phyloP scores from a whole-genome alignment of 92 coral and sea anemone genomes.

The Scolanthus callimorphus region DNA sequence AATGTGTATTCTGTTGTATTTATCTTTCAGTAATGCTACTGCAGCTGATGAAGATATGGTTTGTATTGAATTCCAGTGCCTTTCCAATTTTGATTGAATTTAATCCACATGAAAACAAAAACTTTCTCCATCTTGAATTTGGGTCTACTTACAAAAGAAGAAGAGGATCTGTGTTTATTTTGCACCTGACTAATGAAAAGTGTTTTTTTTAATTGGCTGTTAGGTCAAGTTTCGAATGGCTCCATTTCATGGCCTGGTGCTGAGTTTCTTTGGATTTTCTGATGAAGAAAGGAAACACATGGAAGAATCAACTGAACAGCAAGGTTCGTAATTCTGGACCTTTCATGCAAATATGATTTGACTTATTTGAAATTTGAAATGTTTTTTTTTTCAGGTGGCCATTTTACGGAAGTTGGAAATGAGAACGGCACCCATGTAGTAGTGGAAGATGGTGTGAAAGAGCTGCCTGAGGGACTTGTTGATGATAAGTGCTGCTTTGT shows the following conservation, averaged over 20 bases:
- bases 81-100: no score
- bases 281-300: conserved; percentile 90
- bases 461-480: conserved; percentile 60
- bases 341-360: background rate
- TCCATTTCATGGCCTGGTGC: conserved; percentile 75
- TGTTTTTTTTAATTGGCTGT: background rate
- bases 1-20: background rate
- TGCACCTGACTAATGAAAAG: no score
- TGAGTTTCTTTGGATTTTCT: conserved; percentile 93
- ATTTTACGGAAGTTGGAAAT: conserved; percentile 63
- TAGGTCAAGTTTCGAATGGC: conserved; percentile 68
- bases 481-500: background rate
- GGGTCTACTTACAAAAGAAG: no score
- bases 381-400: conserved; percentile 74
- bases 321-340: conserved; percentile 82
- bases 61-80: background rate
- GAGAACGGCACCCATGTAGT: conserved; percentile 82
- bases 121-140: no score
- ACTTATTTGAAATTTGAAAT: background rate
- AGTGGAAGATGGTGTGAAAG: conserved; percentile 84
- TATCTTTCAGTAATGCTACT: conserved; percentile 40
- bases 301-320: conserved; percentile 95
- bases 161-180: no score
- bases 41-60: conserved; percentile 89
- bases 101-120: no score